These are phyloP conservation scores for Osmoderma eremita DNA, from an alignment of 2,888 invertebrate species.

Conservation along the genomic window DNA sequence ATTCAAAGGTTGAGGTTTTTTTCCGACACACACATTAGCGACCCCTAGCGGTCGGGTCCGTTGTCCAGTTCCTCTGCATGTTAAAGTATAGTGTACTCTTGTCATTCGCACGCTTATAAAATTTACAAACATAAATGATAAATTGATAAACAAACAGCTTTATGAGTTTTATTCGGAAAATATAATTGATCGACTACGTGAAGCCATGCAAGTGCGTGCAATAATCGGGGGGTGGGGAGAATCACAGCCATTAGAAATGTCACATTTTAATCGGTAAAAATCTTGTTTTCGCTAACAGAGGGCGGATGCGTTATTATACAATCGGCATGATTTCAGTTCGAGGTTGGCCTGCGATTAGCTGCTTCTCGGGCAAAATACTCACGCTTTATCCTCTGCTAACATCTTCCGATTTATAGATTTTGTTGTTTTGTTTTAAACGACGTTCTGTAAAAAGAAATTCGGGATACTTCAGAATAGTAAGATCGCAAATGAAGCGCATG, in stretches of 20 bases:
- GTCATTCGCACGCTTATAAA: no score
- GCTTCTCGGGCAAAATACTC: conserved; percentile 45
- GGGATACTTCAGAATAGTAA: no score
- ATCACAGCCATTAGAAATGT: no score
- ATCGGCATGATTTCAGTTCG: neutral
- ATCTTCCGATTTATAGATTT: conserved; percentile 44
- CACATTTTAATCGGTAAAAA: no score
- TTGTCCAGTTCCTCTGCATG: no score
- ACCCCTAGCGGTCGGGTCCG: no score
- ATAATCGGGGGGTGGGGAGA: no score
- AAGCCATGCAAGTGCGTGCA: neutral
- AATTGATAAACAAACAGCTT: no score
- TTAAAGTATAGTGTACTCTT: no score
- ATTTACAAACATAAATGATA: no score
- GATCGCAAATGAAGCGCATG: no score
- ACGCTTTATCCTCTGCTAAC: conserved; percentile 53
- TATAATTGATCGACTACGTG: neutral
- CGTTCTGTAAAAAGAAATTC: conserved; percentile 3
- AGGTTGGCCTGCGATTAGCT: neutral
- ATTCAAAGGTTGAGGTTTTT: conserved; percentile 28
- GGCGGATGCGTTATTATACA: no score
- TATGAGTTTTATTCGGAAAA: neutral
- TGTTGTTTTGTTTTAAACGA: neutral
- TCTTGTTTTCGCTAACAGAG: neutral
- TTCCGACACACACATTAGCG: neutral